These are phyloP conservation scores for Epistrophe eligans DNA, from an alignment of 2,888 invertebrate species.

Conservation along the genomic window DNA sequence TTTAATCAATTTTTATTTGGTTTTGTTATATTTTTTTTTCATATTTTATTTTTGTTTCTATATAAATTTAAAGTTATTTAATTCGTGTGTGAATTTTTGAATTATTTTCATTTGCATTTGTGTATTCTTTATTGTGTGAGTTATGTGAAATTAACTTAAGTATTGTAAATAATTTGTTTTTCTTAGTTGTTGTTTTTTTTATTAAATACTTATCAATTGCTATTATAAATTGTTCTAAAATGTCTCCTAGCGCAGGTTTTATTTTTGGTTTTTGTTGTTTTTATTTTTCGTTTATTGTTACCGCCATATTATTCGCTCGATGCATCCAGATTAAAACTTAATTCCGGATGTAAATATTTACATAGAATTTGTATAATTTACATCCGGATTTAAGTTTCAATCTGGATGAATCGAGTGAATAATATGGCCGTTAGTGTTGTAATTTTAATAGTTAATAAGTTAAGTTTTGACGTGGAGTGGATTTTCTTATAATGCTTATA, in stretches of 20 bases:
- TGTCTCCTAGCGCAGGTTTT: constrained; percentile 64
- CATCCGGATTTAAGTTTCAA: too few species aligned
- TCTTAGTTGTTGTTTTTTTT: constrained; percentile 50
- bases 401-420: too few species aligned
- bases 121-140: constrained; percentile 60
- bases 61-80: constrained; percentile 61
- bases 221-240: constrained; percentile 72
- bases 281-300: constrained; percentile 43
- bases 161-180: constrained; percentile 65
- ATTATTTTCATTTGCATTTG: constrained; percentile 63
- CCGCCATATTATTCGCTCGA: too few species aligned
- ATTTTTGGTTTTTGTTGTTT: constrained; percentile 27
- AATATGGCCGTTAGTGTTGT: too few species aligned
- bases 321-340: too few species aligned
- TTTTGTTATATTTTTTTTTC: constrained; percentile 26
- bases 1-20: constrained; percentile 45
- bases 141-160: constrained; percentile 64
- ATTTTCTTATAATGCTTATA: constrained; percentile 26
- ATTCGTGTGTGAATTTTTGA: constrained; percentile 52
- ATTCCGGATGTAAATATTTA: too few species aligned
- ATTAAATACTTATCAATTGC: constrained; percentile 67
- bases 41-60: constrained; percentile 63
- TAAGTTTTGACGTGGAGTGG: constrained; percentile 64
- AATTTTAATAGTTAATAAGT: constrained; percentile 62
- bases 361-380: too few species aligned